Evolutionary conservation across 2,888 invertebrate genomes (phyloP), one percentile per base, ranked within the genome.

Genomic region (Ecliptopera silaceata): DNA sequence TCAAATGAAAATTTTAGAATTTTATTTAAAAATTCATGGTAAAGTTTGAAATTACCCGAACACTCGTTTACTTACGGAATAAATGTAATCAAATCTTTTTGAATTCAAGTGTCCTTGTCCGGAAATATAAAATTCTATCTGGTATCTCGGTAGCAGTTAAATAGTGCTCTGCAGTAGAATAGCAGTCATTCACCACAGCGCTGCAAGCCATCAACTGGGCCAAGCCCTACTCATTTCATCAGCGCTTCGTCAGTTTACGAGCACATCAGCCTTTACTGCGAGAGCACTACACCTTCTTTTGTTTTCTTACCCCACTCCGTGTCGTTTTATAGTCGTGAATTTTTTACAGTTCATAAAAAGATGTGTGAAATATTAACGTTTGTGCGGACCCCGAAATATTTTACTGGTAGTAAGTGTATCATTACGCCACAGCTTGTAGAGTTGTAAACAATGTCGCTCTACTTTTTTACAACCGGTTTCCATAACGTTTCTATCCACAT

Each of bases 281-380:
- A 84, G 80, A 77, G 77, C 76, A 77, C 84, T 83, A 79, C 71
- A 76, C 75, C 69, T 79, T 75, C 69, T 79, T 77, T 83, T 85
- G 76, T 84, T 76, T 73, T 70, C 70, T 69, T 70, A 68, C 69
- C 66, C 69, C 63, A 70, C 75, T 77, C 72, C 71, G 75, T 69
- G 75, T 72, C 74, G 69, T 77, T 77, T 80, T 79, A 79, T 70
- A 68, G 65, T 65, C 69, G 69, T 74, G 69, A 75, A 78, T 71
- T 79, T 60, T 79, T 78, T 77, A 81, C 74, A 74, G 71, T 67
- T 69, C 65, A 63, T 72, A 70, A 73, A 64, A 66, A 59, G 6
- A 58, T 56, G 54, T 48, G 55, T 49, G 48, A 29, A 34, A 55
- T 64, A 64, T 63, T 52, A 26, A 60, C 47, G 38, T 55, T 44